A percentile compares a stretch with the other conserved stretches of the same genome.
Conservation (phyloP, 2,888 invertebrate species). For the Latrodectus hesperus region DNA sequence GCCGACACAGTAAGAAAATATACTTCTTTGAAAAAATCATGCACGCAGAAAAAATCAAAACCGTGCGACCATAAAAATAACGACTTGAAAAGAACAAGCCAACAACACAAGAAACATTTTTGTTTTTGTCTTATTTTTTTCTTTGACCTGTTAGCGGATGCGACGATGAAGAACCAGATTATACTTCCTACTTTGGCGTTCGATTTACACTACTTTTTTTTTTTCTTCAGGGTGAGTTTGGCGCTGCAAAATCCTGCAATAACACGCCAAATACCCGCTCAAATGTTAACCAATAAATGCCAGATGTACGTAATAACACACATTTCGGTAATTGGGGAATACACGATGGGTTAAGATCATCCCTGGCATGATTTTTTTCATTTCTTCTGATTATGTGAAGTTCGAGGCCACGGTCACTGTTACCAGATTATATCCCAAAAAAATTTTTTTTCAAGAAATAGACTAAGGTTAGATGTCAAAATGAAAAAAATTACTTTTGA, state of each 20-base stretch:
- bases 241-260: no score
- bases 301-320: no score
- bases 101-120: conserved; percentile 20
- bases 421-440: conserved; percentile 22
- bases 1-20: conserved; percentile 18
- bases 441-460: conserved; percentile 7
- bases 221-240: no score
- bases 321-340: no score
- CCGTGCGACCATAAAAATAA: conserved; percentile 23
- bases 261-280: no score
- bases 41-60: conserved; percentile 39
- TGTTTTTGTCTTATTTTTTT: conserved; percentile 29
- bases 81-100: neutral
- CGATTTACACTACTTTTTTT: neutral
- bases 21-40: conserved; percentile 13
- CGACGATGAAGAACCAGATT: conserved; percentile 58
- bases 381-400: neutral
- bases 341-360: no score
- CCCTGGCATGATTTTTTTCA: no score
- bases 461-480: conserved; percentile 44
- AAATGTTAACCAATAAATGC: no score
- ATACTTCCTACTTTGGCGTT: conserved; percentile 50
- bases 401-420: conserved; percentile 62
- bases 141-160: conserved; percentile 64
- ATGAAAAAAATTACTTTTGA: neutral